Evolutionary conservation across 2,888 invertebrate genomes (phyloP).

Genomic region (Chaitophorus viminalis): DNA sequence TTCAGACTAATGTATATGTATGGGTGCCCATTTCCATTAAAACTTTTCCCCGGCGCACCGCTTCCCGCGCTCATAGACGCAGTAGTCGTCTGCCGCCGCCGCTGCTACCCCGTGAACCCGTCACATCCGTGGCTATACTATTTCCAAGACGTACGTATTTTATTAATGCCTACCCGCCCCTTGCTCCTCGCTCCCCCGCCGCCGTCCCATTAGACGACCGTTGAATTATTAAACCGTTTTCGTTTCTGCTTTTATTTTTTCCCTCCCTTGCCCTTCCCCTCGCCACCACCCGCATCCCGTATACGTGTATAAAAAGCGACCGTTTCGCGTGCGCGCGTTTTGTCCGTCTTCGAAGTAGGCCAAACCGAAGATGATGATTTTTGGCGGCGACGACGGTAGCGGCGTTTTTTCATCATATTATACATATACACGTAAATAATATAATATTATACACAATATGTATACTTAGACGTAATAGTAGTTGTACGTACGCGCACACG

Average conservation of each 20-base stretch:
- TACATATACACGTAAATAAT: background rate
- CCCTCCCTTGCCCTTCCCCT: background rate
- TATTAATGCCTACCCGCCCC: constrained; percentile 47
- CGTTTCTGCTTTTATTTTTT: constrained; percentile 22
- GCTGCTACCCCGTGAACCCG: constrained; percentile 16
- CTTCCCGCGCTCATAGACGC: background rate
- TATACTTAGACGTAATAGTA: background rate
- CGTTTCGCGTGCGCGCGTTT: background rate
- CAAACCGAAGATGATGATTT: background rate
- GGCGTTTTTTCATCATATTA: too few species aligned
- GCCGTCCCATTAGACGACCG: constrained; percentile 33
- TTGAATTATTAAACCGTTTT: constrained; percentile 60
- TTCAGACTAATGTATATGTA: constrained; percentile 62
- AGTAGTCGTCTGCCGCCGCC: background rate
- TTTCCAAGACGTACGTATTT: constrained; percentile 61
- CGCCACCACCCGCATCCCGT: background rate
- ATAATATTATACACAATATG: too few species aligned
- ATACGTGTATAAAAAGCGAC: constrained; percentile 31
- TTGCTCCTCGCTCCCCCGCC: background rate
- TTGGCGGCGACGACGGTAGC: too few species aligned
- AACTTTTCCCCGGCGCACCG: constrained; percentile 57
- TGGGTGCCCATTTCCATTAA: constrained; percentile 62
- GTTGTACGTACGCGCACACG: too few species aligned
- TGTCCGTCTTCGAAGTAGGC: background rate
- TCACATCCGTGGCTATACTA: constrained; percentile 57